Conservation (phyloP, 2,797 vertebrate genomes). For the Lepilemur ruficaudatus region DNA sequence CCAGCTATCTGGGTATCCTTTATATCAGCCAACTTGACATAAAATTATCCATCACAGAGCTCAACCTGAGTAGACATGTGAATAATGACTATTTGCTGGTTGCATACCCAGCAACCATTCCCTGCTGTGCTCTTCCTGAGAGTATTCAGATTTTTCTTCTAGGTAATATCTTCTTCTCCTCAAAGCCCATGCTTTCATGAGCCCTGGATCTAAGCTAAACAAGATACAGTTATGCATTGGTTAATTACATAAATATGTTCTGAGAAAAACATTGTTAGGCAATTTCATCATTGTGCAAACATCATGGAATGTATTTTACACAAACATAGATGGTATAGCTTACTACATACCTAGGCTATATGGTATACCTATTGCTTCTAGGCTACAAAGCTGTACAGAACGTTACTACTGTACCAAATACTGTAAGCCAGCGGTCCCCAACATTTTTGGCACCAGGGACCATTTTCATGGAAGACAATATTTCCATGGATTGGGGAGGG, state of each 20-base stretch:
- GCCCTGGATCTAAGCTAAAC: not conserved
- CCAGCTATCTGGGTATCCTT: not conserved
- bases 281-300: not conserved
- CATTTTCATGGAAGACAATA: too few relatives aligned
- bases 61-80: not conserved
- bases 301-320: not conserved
- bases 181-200: not conserved
- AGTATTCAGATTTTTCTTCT: not conserved
- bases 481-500: too few relatives aligned
- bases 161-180: not conserved
- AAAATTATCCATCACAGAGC: not conserved
- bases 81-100: not conserved
- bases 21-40: not conserved
- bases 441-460: too few relatives aligned
- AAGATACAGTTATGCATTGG: not conserved
- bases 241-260: not conserved
- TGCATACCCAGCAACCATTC: not conserved
- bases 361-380: not conserved
- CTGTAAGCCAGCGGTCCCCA: not conserved
- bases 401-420: not conserved
- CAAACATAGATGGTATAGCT: not conserved
- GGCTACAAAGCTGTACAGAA: not conserved
- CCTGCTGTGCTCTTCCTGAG: not conserved
- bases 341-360: not conserved
- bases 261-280: not conserved